Percentiles rank a stretch among this genome's conserved stretches.
Conservation (phyloP, 2,888 invertebrate genomes). For the Archips crataeganus region DNA sequence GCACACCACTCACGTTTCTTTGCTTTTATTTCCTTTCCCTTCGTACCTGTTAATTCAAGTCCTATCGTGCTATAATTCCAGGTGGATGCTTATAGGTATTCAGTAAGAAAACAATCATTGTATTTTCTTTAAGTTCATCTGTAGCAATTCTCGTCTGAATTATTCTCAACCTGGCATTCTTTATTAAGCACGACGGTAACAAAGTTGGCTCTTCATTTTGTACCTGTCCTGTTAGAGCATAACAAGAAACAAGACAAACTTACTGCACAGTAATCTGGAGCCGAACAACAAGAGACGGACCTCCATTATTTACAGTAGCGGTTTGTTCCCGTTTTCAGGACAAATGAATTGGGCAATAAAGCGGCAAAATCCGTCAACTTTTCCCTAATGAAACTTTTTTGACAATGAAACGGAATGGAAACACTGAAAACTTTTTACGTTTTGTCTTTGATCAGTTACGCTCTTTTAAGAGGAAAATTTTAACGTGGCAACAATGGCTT, state of each 20-base stretch:
- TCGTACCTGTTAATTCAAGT: background rate
- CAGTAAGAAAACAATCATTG: background rate
- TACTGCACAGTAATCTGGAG: slow-evolving; percentile 71
- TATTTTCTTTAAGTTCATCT: background rate
- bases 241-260: slow-evolving; percentile 70
- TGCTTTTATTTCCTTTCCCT: background rate
- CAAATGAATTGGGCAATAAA: slow-evolving; percentile 77
- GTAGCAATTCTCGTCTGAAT: background rate
- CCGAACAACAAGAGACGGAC: slow-evolving; percentile 58
- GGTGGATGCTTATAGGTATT: background rate
- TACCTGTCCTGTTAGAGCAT: slow-evolving; percentile 55
- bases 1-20: slow-evolving; percentile 15
- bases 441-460: slow-evolving; percentile 71
- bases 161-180: slow-evolving; percentile 7
- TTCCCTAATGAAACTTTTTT: slow-evolving; percentile 71
- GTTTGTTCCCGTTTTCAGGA: slow-evolving; percentile 63
- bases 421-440: slow-evolving; percentile 61
- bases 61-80: slow-evolving; percentile 4
- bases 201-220: slow-evolving; percentile 64
- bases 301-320: slow-evolving; percentile 70
- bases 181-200: slow-evolving; percentile 50
- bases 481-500: slow-evolving; percentile 55
- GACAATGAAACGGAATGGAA: slow-evolving; percentile 68
- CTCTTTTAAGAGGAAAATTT: slow-evolving; percentile 54
- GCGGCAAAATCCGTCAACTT: slow-evolving; percentile 71